A percentile compares a stretch with the other conserved stretches of the same genome.
phyloP scores from a whole-genome alignment of 2,797 vertebrate species.

The Eutrigla gurnardus region DNA sequence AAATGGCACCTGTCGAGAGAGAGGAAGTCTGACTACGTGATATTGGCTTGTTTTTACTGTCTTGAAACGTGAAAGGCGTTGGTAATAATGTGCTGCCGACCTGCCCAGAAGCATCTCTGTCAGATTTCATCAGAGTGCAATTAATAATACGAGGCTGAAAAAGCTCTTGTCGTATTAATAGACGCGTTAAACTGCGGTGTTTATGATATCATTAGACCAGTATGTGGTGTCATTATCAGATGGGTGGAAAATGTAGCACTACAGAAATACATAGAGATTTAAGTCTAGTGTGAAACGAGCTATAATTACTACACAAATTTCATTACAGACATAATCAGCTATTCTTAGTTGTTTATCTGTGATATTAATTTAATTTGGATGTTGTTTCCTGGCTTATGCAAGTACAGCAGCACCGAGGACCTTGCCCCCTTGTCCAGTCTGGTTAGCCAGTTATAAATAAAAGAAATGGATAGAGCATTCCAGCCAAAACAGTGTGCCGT shows the following conservation, averaged over 20 bases:
- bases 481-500: slow-evolving; percentile 12
- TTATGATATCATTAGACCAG: slow-evolving; percentile 79
- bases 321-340: slow-evolving; percentile 43
- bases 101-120: slow-evolving; percentile 63
- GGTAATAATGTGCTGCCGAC: slow-evolving; percentile 64
- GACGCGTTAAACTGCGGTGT: slow-evolving; percentile 60
- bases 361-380: slow-evolving; percentile 29
- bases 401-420: slow-evolving; percentile 9
- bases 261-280: slow-evolving; percentile 68
- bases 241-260: slow-evolving; percentile 72
- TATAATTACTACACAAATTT: slow-evolving; percentile 65
- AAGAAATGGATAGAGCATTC: neutral
- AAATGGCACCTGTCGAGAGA: slow-evolving; percentile 58
- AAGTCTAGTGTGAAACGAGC: slow-evolving; percentile 62
- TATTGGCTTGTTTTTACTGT: slow-evolving; percentile 63
- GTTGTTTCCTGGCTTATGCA: slow-evolving; percentile 21
- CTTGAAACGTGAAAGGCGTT: slow-evolving; percentile 69
- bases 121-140: slow-evolving; percentile 72
- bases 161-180: slow-evolving; percentile 65
- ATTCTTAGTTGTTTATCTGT: slow-evolving; percentile 38
- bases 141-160: slow-evolving; percentile 72
- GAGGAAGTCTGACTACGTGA: slow-evolving; percentile 46
- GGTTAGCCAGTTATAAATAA: slow-evolving; percentile 11
- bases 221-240: slow-evolving; percentile 72
- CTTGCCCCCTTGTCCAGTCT: slow-evolving; percentile 4